Evolutionary conservation across 92 coral and sea anemone species (phyloP).

Genomic region (Chrysogorgia sp.): DNA sequence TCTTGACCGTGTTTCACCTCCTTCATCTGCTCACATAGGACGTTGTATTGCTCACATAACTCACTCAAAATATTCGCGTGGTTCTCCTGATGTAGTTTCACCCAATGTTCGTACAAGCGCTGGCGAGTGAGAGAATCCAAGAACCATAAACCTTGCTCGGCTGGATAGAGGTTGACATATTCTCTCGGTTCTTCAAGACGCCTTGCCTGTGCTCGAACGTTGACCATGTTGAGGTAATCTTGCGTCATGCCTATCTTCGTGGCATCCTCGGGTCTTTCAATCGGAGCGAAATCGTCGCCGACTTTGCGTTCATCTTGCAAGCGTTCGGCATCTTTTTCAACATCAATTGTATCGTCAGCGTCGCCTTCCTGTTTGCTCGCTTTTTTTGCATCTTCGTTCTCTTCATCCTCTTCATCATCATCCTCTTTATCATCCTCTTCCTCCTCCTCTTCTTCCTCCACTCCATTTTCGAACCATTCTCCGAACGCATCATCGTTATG

Average conservation of each 20-base stretch:
- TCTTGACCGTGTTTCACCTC: constrained; percentile 71
- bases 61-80: constrained; percentile 43
- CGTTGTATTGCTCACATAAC: constrained; percentile 48
- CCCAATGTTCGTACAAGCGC: constrained; percentile 71
- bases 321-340: constrained; percentile 77
- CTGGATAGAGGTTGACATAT: not conserved
- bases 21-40: constrained; percentile 54
- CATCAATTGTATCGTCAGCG: constrained; percentile 59
- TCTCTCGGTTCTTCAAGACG: not conserved
- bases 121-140: constrained; percentile 50
- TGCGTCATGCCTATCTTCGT: constrained; percentile 1
- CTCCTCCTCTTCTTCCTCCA: constrained; percentile 13
- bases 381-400: not conserved
- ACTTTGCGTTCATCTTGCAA: constrained; percentile 63
- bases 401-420: not conserved
- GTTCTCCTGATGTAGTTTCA: constrained; percentile 55
- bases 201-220: not conserved
- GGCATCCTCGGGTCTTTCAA: constrained; percentile 13
- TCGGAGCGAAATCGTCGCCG: constrained; percentile 52
- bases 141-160: constrained; percentile 20
- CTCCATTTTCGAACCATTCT: not conserved
- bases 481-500: not conserved
- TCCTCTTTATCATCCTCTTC: not conserved
- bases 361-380: constrained; percentile 9
- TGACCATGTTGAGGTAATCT: constrained; percentile 22